Base-by-base conservation (phyloP, 2,113 vertebrate species). In the Orycteropus afer region DNA sequence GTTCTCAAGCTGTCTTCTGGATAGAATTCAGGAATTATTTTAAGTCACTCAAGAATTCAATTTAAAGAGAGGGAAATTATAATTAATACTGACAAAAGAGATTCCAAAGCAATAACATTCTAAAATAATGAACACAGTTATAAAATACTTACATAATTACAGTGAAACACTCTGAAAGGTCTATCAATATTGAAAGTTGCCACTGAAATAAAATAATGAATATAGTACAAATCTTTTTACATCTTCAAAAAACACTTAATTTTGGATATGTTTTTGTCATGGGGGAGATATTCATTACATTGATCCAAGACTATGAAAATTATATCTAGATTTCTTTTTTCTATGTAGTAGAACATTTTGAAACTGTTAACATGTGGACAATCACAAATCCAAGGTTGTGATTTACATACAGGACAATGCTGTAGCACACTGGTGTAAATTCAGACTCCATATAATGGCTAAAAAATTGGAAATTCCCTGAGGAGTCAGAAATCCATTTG, bases 141-240 rank as follows among this genome's bases (percentile, higher is more conserved):
- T 12, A 57, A 85, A 18, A 6, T 74, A 85, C 92, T 90, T 77
- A 79, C 12, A 74, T 3, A 2, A 18, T 61, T 85, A 45, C 2
- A 53, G 5, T 84, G 23, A 42, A 94, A 63, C 89, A 18, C 3
- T 27, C 7, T 74, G 34, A 18, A 45, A 86, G 63, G 40, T 82
- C 51, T 87, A 25, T 84, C 80, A 79, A 86, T 91, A 69, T 51
- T 40, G 20, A 85, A 83, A 71, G 11, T 85, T 74, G 63, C 55
- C 47, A 76, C 22, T 95, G 45, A 90, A 97, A 90, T 65, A 78
- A 92, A 92, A 47, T 63, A 20, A 27, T 20, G 25, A 89, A 14
- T 81, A n/a, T 32, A 84, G 23, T 77, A 10, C 1, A 83, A 89
- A 49, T 90, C 27, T 61, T 81, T 73, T 45, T 77, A 93, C 81